Percentiles rank a stretch among this genome's conserved stretches.
Evolutionary conservation across 2,113 vertebrate species (phyloP).

Genomic region (Apodemus sylvaticus): DNA sequence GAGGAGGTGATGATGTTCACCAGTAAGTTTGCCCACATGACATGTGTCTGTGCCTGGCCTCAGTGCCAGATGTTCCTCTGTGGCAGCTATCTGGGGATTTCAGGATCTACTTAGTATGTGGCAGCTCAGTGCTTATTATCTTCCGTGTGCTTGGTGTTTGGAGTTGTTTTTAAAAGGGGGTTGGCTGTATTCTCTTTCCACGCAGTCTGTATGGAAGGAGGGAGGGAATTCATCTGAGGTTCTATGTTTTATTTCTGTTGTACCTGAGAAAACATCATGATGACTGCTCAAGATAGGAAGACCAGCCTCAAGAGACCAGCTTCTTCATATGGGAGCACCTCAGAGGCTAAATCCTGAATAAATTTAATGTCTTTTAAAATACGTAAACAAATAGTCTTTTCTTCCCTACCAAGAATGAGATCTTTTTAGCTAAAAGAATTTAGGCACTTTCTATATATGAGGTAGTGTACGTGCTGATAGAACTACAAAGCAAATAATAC

Average conservation of each 20-base stretch:
- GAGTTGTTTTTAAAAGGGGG: not conserved
- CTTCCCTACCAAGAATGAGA: not conserved
- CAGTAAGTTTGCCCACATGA: fast-evolving
- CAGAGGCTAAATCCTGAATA: not conserved
- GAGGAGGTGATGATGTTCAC: not conserved
- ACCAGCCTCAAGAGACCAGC: not conserved
- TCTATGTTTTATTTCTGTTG: not conserved
- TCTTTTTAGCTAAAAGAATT: not conserved
- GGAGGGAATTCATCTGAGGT: not conserved
- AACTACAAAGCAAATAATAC: not conserved
- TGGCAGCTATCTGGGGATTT: not conserved
- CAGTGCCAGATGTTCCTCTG: not conserved
- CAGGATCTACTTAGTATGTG: not conserved
- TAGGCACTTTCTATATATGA: not conserved
- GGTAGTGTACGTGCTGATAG: not conserved
- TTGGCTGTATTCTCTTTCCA: not conserved
- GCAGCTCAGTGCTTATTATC: not conserved
- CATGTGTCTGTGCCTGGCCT: not conserved
- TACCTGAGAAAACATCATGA: not conserved
- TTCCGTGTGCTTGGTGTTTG: not conserved
- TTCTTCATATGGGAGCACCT: not conserved
- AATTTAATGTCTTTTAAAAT: slow-evolving; percentile 8
- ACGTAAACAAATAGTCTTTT: not conserved
- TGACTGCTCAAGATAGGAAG: not conserved
- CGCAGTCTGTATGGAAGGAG: not conserved